A percentile compares a stretch with the other conserved stretches of the same genome.
phyloP scores from a whole-genome alignment of 2,888 invertebrate species.

The Chouioia cunea region DNA sequence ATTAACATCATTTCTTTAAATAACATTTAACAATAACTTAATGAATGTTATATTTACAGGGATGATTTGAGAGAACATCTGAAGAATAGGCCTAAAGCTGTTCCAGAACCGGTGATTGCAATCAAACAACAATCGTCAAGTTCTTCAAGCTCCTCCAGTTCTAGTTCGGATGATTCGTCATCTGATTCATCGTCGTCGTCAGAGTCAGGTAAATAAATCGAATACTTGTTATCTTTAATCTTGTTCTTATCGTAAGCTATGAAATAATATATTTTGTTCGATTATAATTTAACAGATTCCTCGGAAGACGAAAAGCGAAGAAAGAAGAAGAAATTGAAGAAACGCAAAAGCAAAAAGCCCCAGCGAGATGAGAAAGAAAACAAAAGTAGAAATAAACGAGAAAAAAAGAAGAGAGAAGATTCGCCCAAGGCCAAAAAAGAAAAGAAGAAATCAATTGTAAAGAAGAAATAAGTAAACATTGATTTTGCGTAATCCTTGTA shows the following conservation, averaged over 20 bases:
- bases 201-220: slow-evolving; percentile 36
- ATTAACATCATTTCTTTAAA: slow-evolving; percentile 2
- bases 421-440: slow-evolving; percentile 19
- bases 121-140: slow-evolving; percentile 50
- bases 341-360: slow-evolving; percentile 29
- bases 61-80: slow-evolving; percentile 92
- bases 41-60: slow-evolving; percentile 57
- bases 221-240: not conserved
- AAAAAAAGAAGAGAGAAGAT: slow-evolving; percentile 28
- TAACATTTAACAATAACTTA: slow-evolving; percentile 19
- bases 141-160: slow-evolving; percentile 57
- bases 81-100: slow-evolving; percentile 79
- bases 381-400: slow-evolving; percentile 20
- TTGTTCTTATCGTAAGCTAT: not conserved
- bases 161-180: slow-evolving; percentile 47
- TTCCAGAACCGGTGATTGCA: slow-evolving; percentile 50
- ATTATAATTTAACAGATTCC: slow-evolving; percentile 37
- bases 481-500: too few relatives aligned
- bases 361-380: slow-evolving; percentile 23
- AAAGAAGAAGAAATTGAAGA: slow-evolving; percentile 26
- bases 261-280: slow-evolving; percentile 7
- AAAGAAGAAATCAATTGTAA: slow-evolving; percentile 16
- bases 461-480: slow-evolving; percentile 24
- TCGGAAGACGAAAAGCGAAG: slow-evolving; percentile 38
- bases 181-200: slow-evolving; percentile 48